Evolutionary conservation across 1,140 invertebrate genomes (phyloP), one percentile per base, ranked within the genome.

Genomic region (Dendrolimus kikuchii): DNA sequence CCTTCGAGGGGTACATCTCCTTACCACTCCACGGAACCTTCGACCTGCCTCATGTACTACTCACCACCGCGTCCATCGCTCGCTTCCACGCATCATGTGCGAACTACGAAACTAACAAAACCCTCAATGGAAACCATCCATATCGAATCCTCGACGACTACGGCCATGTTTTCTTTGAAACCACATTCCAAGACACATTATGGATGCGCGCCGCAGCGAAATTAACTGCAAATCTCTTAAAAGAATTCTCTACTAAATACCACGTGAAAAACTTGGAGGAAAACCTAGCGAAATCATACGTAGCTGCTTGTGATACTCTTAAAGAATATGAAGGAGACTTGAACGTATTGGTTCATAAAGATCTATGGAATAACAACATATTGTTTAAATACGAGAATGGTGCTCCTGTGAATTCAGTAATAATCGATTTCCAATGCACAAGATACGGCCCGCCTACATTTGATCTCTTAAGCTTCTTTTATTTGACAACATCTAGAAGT

Each of bases 311-410:
- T 43, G 59, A 66, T 3, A 57, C 51, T 38, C 47, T 86, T 4
- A 67, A 44, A 23, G 67, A 70, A 5, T 58, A 71, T 7, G 53
- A 70, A 10, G 62, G 68, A 5, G 81, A 71, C 5, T 51, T 86
- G 5, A 86, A 86, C 38, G 81, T 89, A 0, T 8, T 89, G 5
- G 71, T 82, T 39, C 89, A 90, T 54, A 89, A 86, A 36, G 89
- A 90, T 59, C 65, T 88, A 10, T 89, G 87, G 81, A 59, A 74
- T 0, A 89, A 89, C 46, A 90, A 90, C 58, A 78, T 90, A 5
- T 60, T 89, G 49, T 88, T 86, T 51, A 65, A 77, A 52, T 88
- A 89, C 48, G 69, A 84, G 2, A 64, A 65, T 23, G 62, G 63
- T 0, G 46, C 53, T 5, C 77, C 81, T 0, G 62, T 55, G 0